Base-by-base conservation (phyloP, 1,140 invertebrate genomes). In the Drosophila mojavensis region DNA sequence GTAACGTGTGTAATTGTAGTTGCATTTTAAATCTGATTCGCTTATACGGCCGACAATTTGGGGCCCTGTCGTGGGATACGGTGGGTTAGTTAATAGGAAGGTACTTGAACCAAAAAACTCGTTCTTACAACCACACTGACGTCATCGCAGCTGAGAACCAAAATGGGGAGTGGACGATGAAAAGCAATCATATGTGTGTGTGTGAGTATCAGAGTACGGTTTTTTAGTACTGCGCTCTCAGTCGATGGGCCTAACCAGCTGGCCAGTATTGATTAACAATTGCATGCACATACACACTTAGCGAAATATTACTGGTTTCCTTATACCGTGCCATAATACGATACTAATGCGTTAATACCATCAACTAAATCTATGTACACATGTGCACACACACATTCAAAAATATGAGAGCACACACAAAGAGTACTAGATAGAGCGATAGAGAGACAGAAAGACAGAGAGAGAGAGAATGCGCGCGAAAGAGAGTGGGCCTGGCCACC, bases 91-190 rank as follows among this genome's bases (percentile, higher is more conserved):
- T 24, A 13, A 10, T 11, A 50, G 24, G 10, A 54, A 17, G 24
- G 48, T 51, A 51, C 7, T 26, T n/a, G n/a, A 51, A 28, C 50
- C 50, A 28, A 54, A 76, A 67, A 86, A 88, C 83, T 83, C 88
- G 83, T 86, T 86, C 79, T 88, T 86, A 86, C 83, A 88, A 86
- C 82, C 86, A 88, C 79, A 82, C 79, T 86, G 83, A 86, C 83
- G 83, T 86, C 83, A 86, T 88, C 83, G 81, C 83, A 86, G 83
- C 83, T 86, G 83, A 86, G 83, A 83, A 79, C 75, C 68, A 45
- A 89, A 83, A 78, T 69, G 75, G 83, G 83, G 83, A 86, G 83
- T 88, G 83, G 83, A 86, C 83, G 78, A 71, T 36, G 63, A 68
- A 67, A 74, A 55, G 74, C 74, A 83, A 74, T 88, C 79, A 78